Evolutionary conservation across 2,113 vertebrate species (phyloP), one percentile per base, ranked within the genome.

Genomic region (Panthera tigris): DNA sequence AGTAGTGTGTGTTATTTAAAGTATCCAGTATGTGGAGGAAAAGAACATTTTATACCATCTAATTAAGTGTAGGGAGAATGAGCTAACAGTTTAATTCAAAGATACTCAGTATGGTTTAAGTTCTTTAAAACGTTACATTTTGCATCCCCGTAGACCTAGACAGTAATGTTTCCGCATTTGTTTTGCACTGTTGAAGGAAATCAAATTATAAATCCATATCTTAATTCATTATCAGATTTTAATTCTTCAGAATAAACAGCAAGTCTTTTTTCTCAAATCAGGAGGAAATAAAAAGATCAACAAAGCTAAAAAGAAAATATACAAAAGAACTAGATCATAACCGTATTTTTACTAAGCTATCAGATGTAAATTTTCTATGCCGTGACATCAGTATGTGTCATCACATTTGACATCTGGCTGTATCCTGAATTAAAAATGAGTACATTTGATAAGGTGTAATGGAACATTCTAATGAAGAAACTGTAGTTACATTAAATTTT

Each of bases 1-100:
- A 92, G 69, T 57, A 96, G 11, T 7, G 45, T 48, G 92, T 96
- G 15, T 97, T 97, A 87, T n/a, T 91, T 89, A 93, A 98, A 97
- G 14, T 89, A 82, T 65, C 52, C 63, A 74, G 1, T 87, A 93
- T 7, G 80, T 97, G 83, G 1, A 65, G 85, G n/a, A 69, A 27
- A 80, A 95, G 45, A 41, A 4, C 39, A 96, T 88, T 95, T 96
- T 92, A 45, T 73, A 36, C 4, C 27, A 83, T 76, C 45, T 94
- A 89, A 89, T 97, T 96, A 97, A 88, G 63, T 82, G 68, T 76
- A 82, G 41, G 41, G 52, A 78, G 5, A 92, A 78, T 91, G 19
- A 90, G 66, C 57, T 88, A 92, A 95, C 94, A 71, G 27, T 68
- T 82, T 79, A 93, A 93, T 74, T 96, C 83, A 93, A 78, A 14